Conservation (phyloP, 1,140 invertebrate species). For the Scaptomyza pallida region DNA sequence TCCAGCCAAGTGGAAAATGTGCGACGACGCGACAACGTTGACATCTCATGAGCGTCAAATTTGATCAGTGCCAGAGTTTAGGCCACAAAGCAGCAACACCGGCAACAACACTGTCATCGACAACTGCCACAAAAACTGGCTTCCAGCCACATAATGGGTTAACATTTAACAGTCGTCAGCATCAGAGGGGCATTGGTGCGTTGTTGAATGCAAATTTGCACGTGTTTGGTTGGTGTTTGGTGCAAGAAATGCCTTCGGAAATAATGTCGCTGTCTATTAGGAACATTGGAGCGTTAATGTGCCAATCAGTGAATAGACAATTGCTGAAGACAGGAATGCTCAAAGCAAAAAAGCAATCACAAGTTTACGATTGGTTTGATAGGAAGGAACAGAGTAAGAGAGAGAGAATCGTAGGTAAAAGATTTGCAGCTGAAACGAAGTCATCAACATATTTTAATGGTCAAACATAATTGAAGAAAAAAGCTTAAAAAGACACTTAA, state of each 20-base stretch:
- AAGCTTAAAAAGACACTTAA: too few relatives aligned
- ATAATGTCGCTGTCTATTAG: constrained; percentile 46
- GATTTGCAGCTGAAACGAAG: constrained; percentile 3
- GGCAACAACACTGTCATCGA: too few relatives aligned
- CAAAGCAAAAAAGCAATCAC: neutral
- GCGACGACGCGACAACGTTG: constrained; percentile 48
- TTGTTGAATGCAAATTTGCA: constrained; percentile 47
- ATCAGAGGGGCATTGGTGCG: neutral
- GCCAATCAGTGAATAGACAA: constrained; percentile 29
- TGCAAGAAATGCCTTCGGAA: constrained; percentile 26
- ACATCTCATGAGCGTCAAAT: constrained; percentile 46
- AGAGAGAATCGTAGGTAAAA: neutral
- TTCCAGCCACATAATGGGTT: constrained; percentile 76
- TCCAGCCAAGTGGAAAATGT: constrained; percentile 62
- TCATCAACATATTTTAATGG: constrained; percentile 9
- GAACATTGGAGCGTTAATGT: constrained; percentile 39
- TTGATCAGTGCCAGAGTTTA: constrained; percentile 54
- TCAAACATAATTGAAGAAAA: too few relatives aligned
- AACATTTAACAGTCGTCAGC: constrained; percentile 59
- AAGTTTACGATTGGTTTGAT: neutral
- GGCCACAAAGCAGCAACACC: too few relatives aligned
- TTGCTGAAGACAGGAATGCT: constrained; percentile 7
- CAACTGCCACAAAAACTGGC: too few relatives aligned
- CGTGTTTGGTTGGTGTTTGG: constrained; percentile 41
- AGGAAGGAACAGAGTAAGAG: neutral